Evolutionary conservation across 2,797 vertebrate species (phyloP).

Genomic region (Prunella strophiata): DNA sequence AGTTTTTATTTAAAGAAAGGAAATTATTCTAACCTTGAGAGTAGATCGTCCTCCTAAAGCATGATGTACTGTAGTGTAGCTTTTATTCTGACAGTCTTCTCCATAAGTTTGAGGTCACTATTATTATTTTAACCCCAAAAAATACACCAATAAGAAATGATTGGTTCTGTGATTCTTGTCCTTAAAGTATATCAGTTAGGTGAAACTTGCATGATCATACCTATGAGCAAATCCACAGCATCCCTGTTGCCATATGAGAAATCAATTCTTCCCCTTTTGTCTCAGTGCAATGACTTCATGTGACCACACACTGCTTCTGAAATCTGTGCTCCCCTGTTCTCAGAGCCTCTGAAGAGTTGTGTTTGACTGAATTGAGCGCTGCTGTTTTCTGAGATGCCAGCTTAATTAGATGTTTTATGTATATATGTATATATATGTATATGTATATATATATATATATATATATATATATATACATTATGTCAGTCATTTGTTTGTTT

Average conservation of each 20-base stretch:
- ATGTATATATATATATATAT: background rate
- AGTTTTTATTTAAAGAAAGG: background rate
- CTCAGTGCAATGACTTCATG: background rate
- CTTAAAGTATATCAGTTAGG: background rate
- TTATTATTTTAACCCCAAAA: background rate
- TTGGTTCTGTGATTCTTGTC: background rate
- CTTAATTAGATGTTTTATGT: background rate
- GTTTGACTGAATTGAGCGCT: constrained; percentile 20
- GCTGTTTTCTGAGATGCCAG: background rate
- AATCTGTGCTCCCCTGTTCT: background rate
- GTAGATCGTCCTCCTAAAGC: background rate
- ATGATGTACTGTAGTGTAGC: background rate
- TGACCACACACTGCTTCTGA: background rate
- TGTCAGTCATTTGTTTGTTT: background rate
- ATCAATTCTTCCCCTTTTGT: background rate
- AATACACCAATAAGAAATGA: background rate
- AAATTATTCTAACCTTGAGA: background rate
- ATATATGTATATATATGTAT: background rate
- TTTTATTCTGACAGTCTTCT: background rate
- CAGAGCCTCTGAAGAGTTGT: background rate
- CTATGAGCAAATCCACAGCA: background rate
- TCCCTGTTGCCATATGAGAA: background rate
- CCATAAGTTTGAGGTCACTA: background rate
- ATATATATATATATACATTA: background rate
- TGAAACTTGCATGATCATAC: background rate